Conservation (phyloP, 2,888 invertebrate species). For the Amphiduros pacificus region DNA sequence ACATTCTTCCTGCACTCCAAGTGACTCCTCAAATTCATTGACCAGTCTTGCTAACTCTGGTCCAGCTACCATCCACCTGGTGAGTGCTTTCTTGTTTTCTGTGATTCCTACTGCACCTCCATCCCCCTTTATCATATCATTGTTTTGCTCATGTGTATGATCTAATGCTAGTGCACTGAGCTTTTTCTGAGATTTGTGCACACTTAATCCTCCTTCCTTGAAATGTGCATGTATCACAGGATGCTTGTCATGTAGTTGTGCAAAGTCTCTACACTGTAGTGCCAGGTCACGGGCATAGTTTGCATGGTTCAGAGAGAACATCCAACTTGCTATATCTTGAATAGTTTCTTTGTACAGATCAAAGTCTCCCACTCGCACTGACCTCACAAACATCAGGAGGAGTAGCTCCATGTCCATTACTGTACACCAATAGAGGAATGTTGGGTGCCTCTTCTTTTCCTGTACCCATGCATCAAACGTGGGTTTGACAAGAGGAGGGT, state of each 20-base stretch:
- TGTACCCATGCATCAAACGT: slow-evolving; percentile 17
- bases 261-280: slow-evolving; percentile 4
- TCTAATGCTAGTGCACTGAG: slow-evolving; percentile 19
- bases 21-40: slow-evolving; percentile 18
- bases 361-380: background rate
- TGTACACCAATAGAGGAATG: slow-evolving; percentile 7
- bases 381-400: background rate
- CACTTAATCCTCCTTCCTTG: slow-evolving; percentile 9
- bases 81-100: slow-evolving; percentile 9
- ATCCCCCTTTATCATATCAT: slow-evolving; percentile 10
- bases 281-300: slow-evolving; percentile 10
- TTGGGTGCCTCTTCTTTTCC: slow-evolving; percentile 7
- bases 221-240: slow-evolving; percentile 15
- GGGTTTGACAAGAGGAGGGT: no score
- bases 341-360: background rate
- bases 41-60: slow-evolving; percentile 20
- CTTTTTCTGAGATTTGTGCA: slow-evolving; percentile 3
- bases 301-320: slow-evolving; percentile 11
- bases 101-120: slow-evolving; percentile 20
- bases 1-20: no score
- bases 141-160: slow-evolving; percentile 20
- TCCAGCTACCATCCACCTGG: slow-evolving; percentile 6
- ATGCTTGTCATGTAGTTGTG: background rate
- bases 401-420: slow-evolving; percentile 8
- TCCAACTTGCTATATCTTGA: background rate